Evolutionary conservation across 2,888 invertebrate species (phyloP), one percentile per base, ranked within the genome.

Genomic region (Bembecia ichneumoniformis): DNA sequence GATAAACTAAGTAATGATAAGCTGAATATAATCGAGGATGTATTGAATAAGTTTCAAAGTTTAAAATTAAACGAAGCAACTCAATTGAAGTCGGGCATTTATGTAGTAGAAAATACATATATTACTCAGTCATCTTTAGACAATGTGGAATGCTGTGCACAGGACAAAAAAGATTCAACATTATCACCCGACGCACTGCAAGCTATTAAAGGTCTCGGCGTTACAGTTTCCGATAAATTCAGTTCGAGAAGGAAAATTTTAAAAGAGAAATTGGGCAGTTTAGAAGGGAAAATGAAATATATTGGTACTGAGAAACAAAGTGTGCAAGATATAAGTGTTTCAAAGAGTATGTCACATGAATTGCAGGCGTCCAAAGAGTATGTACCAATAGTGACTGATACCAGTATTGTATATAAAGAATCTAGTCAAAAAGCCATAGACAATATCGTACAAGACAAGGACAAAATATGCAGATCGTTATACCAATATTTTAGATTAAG

Each of bases 81-180:
- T 17, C 82, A 82, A 68, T 69, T 87, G 62, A 83, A 89, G 58
- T 89, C 89, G 55, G 90, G 90, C 11, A 90, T 91, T 54, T 89
- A 87, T 60, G 76, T 89, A 15, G 80, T 90, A 28, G 89, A 87
- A 53, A 88, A 88, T 52, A 74, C 81, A 43, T 87, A 77, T 62
- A 66, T 77, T 35, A 73, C 77, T 1, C 81, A 82, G 52, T 62
- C 74, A n/a, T 63, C 67, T 14, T 58, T 80, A 49, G 71, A 73
- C 45, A 61, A 59, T 28, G 77, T 28, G 4, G 17, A 16, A 15
- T 15, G 17, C 9, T 16, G 15, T 13, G 13, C 17, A 16, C 15
- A 78, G 1, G 79, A 82, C 28, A 77, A 87, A 55, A 79, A 80
- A 58, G 77, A 79, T 52, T 65, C 70, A 34, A 65, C 76, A 45